Evolutionary conservation across 2,113 vertebrate genomes (phyloP).

Genomic region (Castor canadensis): DNA sequence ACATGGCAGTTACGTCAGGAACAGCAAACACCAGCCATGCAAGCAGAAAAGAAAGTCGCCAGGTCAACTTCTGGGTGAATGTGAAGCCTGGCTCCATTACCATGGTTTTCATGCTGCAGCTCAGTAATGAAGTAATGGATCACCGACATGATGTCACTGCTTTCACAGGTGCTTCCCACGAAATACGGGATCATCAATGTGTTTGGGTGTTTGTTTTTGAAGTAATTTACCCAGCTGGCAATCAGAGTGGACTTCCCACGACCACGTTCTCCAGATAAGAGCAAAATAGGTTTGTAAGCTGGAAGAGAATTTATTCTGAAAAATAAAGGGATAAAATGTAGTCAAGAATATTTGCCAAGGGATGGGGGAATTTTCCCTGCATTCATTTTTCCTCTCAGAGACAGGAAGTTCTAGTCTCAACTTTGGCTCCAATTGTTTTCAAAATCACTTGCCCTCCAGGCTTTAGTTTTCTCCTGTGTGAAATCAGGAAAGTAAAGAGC

Average conservation of each 20-base stretch:
- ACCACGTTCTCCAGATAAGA: slow-evolving; percentile 78
- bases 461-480: background rate
- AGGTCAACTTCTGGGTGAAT: background rate
- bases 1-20: background rate
- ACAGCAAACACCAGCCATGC: background rate
- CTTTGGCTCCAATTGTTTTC: background rate
- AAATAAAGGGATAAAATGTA: background rate
- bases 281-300: slow-evolving; percentile 67
- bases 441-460: background rate
- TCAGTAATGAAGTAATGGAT: slow-evolving; percentile 72
- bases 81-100: background rate
- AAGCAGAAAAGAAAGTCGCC: background rate
- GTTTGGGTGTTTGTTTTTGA: slow-evolving; percentile 47
- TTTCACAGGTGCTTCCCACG: slow-evolving; percentile 73
- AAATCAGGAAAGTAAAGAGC: background rate
- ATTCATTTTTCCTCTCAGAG: background rate
- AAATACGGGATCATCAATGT: slow-evolving; percentile 69
- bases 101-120: slow-evolving; percentile 62
- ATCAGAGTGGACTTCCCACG: slow-evolving; percentile 79
- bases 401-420: background rate
- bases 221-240: slow-evolving; percentile 73
- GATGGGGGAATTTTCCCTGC: background rate
- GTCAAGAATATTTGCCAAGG: background rate
- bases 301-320: slow-evolving; percentile 49
- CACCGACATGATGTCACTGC: slow-evolving; percentile 70